Evolutionary conservation across 2,113 vertebrate genomes (phyloP), one percentile per base, ranked within the genome.

Genomic region (Asarcornis scutulata): DNA sequence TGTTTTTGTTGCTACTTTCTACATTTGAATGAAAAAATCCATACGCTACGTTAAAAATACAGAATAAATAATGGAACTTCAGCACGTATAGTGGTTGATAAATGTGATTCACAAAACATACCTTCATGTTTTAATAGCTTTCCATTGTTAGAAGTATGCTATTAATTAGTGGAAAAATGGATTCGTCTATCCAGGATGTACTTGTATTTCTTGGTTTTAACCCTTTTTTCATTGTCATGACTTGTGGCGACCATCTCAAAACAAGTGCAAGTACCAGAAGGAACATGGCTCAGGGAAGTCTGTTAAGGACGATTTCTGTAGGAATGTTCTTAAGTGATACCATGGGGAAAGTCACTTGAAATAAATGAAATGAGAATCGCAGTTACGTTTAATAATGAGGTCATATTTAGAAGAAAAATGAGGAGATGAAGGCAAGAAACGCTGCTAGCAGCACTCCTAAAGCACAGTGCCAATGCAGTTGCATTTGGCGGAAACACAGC

Each of bases 61-160:
- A 93, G 83, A 96, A 96, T 94, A 95, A 97, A 95, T 97, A 97
- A 98, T 94, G 92, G 93, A 96, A 96, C 95, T 97, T 95, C 75
- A 95, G 83, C 88, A 95, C 96, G 92, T 93, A 96, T 90, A 88
- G 86, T 73, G 38, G 94, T 97, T 98, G 97, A 98, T 98, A 97
- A 98, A 98, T 97, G 96, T 86, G 98, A 97, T 89, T 98, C 92
- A 95, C 85, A 95, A 96, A 97, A 96, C 89, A 97, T 75, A 97
- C 88, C 82, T 98, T 97, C 96, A 95, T 59, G 58, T 98, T 97
- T 97, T 98, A 97, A 97, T 97, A 97, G 96, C 96, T 97, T 97
- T 97, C 95, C 97, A 97, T 98, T 98, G 94, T 98, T 97, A 97
- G 83, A 96, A 96, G 94, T 83, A 97, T 58, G 79, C 89, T 97